A percentile compares a stretch with the other conserved stretches of the same genome.
These are phyloP conservation scores for Nesidiocoris tenuis DNA, from an alignment of 2,888 invertebrate species.

Conservation along the genomic window DNA sequence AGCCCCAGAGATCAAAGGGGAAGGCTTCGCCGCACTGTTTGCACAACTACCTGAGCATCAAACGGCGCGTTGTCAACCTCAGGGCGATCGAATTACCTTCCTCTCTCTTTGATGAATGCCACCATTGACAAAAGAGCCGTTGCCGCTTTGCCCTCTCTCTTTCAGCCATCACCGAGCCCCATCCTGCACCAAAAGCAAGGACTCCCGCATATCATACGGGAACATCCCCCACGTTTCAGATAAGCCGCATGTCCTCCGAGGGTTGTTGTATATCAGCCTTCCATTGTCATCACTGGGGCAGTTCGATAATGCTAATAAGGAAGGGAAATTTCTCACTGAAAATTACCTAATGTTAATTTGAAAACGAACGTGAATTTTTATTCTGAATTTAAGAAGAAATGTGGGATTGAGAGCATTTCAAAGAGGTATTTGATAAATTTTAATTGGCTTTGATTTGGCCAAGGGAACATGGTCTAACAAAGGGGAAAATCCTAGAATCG, in stretches of 20 bases:
- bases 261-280: background rate
- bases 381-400: no score
- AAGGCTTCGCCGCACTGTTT: constrained; percentile 24
- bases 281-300: background rate
- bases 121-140: constrained; percentile 27
- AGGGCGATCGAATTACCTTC: constrained; percentile 34
- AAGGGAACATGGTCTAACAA: no score
- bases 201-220: no score
- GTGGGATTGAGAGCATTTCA: no score
- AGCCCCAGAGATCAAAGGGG: constrained; percentile 9
- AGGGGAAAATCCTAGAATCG: no score
- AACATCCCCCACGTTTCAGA: no score
- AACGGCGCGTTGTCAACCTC: constrained; percentile 29
- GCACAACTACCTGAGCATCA: constrained; percentile 37
- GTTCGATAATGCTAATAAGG: background rate
- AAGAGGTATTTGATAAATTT: no score
- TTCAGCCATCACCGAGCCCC: background rate
- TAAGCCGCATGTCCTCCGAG: background rate
- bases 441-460: no score
- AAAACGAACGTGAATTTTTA: no score
- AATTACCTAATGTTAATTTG: no score
- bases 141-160: background rate
- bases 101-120: constrained; percentile 24
- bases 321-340: background rate
- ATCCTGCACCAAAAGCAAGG: background rate